Conservation (phyloP, 2,113 vertebrate genomes). For the Hystrix brachyura region DNA sequence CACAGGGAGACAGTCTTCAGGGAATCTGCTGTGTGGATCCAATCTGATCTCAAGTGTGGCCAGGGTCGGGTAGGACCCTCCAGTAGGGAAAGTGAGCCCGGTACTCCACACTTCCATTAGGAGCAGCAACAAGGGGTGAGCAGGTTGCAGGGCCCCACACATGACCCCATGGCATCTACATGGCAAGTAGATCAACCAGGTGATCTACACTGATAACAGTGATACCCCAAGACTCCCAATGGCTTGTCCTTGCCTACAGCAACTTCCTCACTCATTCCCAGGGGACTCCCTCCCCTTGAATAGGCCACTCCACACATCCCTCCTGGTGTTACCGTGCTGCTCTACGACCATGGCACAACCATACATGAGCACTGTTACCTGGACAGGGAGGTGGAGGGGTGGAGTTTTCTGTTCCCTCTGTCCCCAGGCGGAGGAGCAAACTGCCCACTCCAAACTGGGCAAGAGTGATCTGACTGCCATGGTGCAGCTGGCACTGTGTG, state of each 20-base stretch:
- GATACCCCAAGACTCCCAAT: not conserved
- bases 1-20: not conserved
- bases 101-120: not conserved
- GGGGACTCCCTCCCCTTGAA: not conserved
- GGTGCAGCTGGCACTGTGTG: too few relatives aligned
- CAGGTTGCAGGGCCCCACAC: not conserved
- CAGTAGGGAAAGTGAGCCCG: not conserved
- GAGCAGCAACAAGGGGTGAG: not conserved
- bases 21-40: not conserved
- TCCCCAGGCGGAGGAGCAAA: not conserved
- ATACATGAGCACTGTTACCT: not conserved
- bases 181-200: not conserved
- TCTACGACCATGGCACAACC: not conserved
- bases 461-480: not conserved
- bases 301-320: too few relatives aligned
- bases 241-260: rapidly evolving
- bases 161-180: not conserved
- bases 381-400: too few relatives aligned
- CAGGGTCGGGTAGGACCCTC: not conserved
- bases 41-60: not conserved
- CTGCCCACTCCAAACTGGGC: not conserved
- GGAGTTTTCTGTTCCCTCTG: not conserved
- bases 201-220: not conserved
- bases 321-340: not conserved
- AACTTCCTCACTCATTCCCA: not conserved